Evolutionary conservation across 2,113 vertebrate genomes (phyloP).

Genomic region (Micromys minutus): DNA sequence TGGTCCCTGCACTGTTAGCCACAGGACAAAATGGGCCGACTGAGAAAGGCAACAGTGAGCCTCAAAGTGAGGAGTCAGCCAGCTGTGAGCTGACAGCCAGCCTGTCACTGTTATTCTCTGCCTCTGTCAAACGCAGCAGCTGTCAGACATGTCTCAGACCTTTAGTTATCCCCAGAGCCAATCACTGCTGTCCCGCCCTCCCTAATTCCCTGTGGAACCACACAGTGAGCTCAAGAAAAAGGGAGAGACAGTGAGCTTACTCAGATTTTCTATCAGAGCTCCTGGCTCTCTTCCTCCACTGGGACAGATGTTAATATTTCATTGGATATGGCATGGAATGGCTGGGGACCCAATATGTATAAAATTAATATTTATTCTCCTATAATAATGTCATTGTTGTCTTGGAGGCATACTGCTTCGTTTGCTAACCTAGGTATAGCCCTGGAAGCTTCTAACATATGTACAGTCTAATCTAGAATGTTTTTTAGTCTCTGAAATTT

Average conservation of each 20-base stretch:
- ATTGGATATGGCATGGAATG: background rate
- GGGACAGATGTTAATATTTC: background rate
- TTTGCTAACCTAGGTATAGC: too few species aligned
- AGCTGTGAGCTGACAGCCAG: too few species aligned
- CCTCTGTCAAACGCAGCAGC: background rate
- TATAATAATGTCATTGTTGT: too few species aligned
- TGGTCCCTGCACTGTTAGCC: background rate
- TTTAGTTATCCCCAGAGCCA: background rate
- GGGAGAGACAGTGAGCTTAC: background rate
- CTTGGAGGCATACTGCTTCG: too few species aligned
- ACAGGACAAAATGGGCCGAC: background rate
- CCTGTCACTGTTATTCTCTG: background rate
- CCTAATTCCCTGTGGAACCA: background rate
- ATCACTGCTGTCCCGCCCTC: too few species aligned
- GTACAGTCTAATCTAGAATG: too few species aligned
- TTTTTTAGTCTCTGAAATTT: too few species aligned
- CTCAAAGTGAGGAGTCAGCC: background rate
- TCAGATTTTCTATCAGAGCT: background rate
- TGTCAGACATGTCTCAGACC: background rate
- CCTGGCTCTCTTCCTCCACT: background rate
- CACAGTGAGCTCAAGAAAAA: rapidly evolving
- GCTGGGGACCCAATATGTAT: background rate
- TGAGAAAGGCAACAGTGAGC: background rate
- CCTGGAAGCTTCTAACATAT: too few species aligned
- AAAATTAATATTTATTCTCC: too few species aligned